Base-by-base conservation (phyloP, 2,797 vertebrate species). In the Sebastes iracundus region DNA sequence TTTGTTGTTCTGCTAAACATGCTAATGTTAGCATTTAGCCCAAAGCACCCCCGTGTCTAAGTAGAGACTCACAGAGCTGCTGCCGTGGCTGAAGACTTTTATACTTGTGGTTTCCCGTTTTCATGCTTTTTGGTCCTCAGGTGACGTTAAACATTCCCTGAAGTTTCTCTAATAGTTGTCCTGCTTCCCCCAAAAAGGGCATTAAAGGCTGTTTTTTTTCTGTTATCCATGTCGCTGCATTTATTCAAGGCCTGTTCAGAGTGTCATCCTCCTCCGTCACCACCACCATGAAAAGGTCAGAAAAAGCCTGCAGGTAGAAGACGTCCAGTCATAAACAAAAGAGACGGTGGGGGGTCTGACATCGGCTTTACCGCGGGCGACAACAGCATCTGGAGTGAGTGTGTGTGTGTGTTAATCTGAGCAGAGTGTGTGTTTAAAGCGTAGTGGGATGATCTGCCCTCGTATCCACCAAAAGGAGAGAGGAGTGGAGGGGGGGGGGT, bases 371-470 rank as follows among this genome's bases (percentile, higher is more conserved):
- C 82, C 68, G 23, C 52, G 27, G 86, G 91, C 81, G 75, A 91
- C 91, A 83, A 72, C 89, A 87, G 84, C 90, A 92, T 92, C 90
- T 92, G 92, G 87, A 82, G 75, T 56, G 65, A 58, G 65, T 55
- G 76, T 83, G 76, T 72, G 68, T 79, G 75, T 78, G 68, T 38
- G 33, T 33, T 90, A 91, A 91, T 93, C 87, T 84, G 75, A 75
- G 62, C 23, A 80, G 87, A 73, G 90, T 87, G 90, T 91, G 82
- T 92, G 90, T 90, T 93, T 90, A 87, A 88, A 79, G 82, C 32
- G 30, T 59, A 77, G 75, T 79, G 81, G 87, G 85, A 89, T 92
- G 79, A 93, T 93, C 87, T 86, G 67, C 63, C 69, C 65, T 83
- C 81, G 63, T 52, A 71, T 86, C 70, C 33, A 56, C 67, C 49